Evolutionary conservation across 2,888 invertebrate genomes (phyloP), one percentile per base, ranked within the genome.

Genomic region (Drosophila pseudotalamancana): DNA sequence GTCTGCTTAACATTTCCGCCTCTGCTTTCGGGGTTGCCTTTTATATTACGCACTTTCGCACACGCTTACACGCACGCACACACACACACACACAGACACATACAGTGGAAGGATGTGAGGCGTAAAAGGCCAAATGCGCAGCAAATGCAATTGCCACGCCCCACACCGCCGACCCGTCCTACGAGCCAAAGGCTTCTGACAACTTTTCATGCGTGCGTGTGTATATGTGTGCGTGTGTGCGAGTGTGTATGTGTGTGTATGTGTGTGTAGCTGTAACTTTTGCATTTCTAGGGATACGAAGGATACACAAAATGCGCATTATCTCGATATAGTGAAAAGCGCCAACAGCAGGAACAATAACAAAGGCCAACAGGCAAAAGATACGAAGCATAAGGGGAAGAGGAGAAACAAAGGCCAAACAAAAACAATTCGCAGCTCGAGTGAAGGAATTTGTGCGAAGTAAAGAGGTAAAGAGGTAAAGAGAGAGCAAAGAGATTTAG

Each of bases 281-380:
- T 79, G 69, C 66, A 75, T 69, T 88, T 77, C 62, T 75, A 85
- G 83, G 79, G 77, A 87, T 73, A 87, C 83, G 56, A 55, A 56
- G 77, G 84, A 89, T 86, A 89, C 87, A 87, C 80, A 87, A 77
- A 89, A 87, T 79, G 73, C 64, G 67, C 67, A 76, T 81, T 74
- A 62, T 60, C 72, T 69, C 70, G 39, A 53, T 71, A 40, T 48
- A 80, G 87, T 83, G 62, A 79, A 76, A 75, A 64, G 43, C 54
- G 50, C 48, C 19, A 57, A 50, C 27, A 60, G 6, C 59, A 39
- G 21, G 54, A 68, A 60, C 48, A 55, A 68, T 34, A 75, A 59
- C 50, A 48, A 51, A 62, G 45, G 35, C 42, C 34, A 42, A 27
- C 19, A 59, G 34, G 18, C 55, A 18, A 23, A 32, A 34, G n/a